Conservation (phyloP, 2,888 invertebrate species). For the Drosophila quasianomalipes region DNA sequence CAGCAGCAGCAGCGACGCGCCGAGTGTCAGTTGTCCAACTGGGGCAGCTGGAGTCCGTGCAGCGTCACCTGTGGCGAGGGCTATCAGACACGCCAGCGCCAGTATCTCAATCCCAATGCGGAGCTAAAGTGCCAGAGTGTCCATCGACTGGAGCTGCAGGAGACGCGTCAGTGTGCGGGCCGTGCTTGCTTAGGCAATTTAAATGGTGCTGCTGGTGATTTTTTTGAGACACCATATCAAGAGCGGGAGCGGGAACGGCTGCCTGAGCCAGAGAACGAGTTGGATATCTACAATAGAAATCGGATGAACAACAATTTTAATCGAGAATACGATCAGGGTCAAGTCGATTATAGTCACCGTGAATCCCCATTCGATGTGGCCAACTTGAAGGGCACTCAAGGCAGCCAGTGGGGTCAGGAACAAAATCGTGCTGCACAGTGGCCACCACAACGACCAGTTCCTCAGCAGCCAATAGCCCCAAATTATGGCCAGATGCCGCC, state of each 20-base stretch:
- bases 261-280: conserved; percentile 18
- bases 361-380: conserved; percentile 50
- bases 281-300: conserved; percentile 8
- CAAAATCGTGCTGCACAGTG: conserved; percentile 18
- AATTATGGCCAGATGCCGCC: conserved; percentile 33
- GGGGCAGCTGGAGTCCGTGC: conserved; percentile 92
- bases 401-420: conserved; percentile 28
- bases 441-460: conserved; percentile 11
- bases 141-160: conserved; percentile 41
- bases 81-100: conserved; percentile 88
- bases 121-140: conserved; percentile 86
- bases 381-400: conserved; percentile 58
- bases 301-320: conserved; percentile 23
- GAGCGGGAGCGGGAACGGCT: conserved; percentile 4
- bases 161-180: conserved; percentile 62
- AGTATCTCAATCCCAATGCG: conserved; percentile 87
- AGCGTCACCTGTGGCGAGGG: conserved; percentile 90
- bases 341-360: conserved; percentile 1
- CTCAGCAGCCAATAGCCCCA: not conserved
- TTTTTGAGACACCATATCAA: conserved; percentile 28
- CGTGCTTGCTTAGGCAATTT: conserved; percentile 63
- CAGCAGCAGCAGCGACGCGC: conserved; percentile 72
- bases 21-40: conserved; percentile 89
- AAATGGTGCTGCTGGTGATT: conserved; percentile 14
- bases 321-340: conserved; percentile 27